phyloP scores from a whole-genome alignment of 2,888 invertebrate species.

The Limnephilus rhombicus region DNA sequence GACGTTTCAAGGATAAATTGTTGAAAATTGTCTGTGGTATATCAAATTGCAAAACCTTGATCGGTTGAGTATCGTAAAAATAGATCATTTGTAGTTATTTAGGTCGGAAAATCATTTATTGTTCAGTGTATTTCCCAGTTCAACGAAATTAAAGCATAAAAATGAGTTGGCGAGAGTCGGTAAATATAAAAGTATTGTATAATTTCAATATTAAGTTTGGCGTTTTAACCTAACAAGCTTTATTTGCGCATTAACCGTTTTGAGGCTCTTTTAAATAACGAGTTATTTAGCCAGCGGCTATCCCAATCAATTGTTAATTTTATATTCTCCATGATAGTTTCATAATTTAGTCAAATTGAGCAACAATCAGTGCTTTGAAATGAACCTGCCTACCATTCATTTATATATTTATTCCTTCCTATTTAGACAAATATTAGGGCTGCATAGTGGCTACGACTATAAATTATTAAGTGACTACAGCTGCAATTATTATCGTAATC shows the following conservation, averaged over 20 bases:
- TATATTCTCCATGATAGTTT: background rate
- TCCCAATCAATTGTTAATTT: background rate
- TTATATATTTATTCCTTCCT: background rate
- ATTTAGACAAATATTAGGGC: background rate
- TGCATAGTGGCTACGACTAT: background rate
- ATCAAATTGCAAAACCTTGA: conserved; percentile 59
- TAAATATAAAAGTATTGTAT: conserved; percentile 65
- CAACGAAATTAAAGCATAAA: conserved; percentile 49
- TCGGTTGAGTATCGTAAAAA: conserved; percentile 53
- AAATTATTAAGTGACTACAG: background rate
- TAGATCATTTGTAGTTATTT: conserved; percentile 61
- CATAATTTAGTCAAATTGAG: background rate
- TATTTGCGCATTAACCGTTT: conserved; percentile 55
- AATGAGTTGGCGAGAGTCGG: conserved; percentile 65
- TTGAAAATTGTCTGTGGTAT: conserved; percentile 59
- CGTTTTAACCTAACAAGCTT: conserved; percentile 57
- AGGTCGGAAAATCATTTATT: conserved; percentile 55
- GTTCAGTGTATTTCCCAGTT: conserved; percentile 43
- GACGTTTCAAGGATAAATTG: conserved; percentile 58
- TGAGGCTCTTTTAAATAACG: background rate
- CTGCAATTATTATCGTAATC: background rate
- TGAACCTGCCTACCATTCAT: background rate
- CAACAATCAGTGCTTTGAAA: background rate
- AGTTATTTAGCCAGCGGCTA: background rate
- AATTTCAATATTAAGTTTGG: conserved; percentile 57